phyloP scores from a whole-genome alignment of 2,113 vertebrate genomes.

The Tapirus terrestris region DNA sequence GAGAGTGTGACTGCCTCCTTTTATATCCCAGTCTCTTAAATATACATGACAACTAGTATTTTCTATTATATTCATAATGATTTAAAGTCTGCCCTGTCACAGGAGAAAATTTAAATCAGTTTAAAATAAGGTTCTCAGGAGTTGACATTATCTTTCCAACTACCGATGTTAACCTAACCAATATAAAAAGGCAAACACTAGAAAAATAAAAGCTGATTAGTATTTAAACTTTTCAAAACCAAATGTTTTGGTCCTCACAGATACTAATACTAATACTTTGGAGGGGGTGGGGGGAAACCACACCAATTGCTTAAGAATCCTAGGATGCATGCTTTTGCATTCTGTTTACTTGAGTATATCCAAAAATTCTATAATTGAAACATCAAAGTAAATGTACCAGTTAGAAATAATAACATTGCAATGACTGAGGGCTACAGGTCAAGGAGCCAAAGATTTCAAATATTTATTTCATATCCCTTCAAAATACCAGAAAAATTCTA shows the following conservation, averaged over 20 bases:
- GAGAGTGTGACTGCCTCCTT: not conserved
- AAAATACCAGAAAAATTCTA: constrained; percentile 42
- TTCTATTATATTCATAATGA: not conserved
- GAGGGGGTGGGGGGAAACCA: not conserved
- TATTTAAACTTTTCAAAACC: constrained; percentile 25
- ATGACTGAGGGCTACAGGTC: not conserved
- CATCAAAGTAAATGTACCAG: constrained; percentile 20
- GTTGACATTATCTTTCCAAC: constrained; percentile 20
- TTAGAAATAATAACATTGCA: not conserved
- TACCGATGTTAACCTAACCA: constrained; percentile 1
- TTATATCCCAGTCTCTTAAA: not conserved
- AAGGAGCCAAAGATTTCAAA: not conserved
- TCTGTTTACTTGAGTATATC: not conserved
- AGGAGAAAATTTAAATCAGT: constrained; percentile 4
- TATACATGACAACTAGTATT: not conserved
- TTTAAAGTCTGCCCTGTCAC: not conserved
- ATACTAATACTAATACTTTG: not conserved
- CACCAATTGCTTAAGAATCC: not conserved
- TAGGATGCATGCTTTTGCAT: not conserved
- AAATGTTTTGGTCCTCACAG: constrained; percentile 9
- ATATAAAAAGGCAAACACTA: not conserved
- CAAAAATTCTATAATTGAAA: constrained; percentile 22
- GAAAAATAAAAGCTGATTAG: constrained; percentile 21
- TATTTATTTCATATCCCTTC: constrained; percentile 35
- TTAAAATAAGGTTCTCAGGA: constrained; percentile 5